phyloP scores from a whole-genome alignment of 1,140 invertebrate genomes.

The Melitaea cinxia region DNA sequence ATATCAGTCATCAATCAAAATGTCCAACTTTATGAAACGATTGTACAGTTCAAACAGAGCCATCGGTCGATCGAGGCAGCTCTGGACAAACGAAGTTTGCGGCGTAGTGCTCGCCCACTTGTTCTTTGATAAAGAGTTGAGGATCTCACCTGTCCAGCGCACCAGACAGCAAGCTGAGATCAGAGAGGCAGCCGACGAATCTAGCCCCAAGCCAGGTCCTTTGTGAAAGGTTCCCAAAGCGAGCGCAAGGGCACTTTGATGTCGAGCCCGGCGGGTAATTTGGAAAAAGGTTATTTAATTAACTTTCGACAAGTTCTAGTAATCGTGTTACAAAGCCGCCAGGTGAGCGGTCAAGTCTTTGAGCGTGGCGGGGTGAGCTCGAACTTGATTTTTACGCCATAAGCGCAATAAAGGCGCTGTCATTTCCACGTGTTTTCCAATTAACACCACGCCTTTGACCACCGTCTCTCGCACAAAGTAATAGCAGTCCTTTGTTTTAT shows the following conservation, averaged over 20 bases:
- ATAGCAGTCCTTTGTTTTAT: constrained; percentile 62
- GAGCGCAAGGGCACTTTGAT: constrained; percentile 68
- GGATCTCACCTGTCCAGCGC: constrained; percentile 63
- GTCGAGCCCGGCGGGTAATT: constrained; percentile 73
- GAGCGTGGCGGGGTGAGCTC: constrained; percentile 47
- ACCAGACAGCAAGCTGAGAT: constrained; percentile 52
- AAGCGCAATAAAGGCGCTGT: constrained; percentile 74
- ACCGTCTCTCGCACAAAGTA: constrained; percentile 52
- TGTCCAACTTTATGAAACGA: constrained; percentile 44
- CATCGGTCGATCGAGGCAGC: constrained; percentile 13
- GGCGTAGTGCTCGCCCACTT: constrained; percentile 23
- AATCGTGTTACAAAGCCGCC: constrained; percentile 79
- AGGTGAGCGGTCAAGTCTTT: constrained; percentile 73
- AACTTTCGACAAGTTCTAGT: constrained; percentile 79
- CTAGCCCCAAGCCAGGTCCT: constrained; percentile 66
- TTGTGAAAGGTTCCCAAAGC: constrained; percentile 75
- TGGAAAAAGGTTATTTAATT: constrained; percentile 81
- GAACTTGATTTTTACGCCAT: constrained; percentile 75
- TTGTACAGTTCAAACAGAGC: constrained; percentile 27
- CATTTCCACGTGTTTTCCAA: constrained; percentile 77
- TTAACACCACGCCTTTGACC: constrained; percentile 78
- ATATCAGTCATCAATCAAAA: constrained; percentile 62
- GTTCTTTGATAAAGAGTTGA: constrained; percentile 58
- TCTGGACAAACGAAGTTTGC: constrained; percentile 31
- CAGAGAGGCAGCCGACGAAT: constrained; percentile 54